Base-by-base conservation (phyloP, 2,888 invertebrate species). In the Acanthosoma haemorrhoidale region DNA sequence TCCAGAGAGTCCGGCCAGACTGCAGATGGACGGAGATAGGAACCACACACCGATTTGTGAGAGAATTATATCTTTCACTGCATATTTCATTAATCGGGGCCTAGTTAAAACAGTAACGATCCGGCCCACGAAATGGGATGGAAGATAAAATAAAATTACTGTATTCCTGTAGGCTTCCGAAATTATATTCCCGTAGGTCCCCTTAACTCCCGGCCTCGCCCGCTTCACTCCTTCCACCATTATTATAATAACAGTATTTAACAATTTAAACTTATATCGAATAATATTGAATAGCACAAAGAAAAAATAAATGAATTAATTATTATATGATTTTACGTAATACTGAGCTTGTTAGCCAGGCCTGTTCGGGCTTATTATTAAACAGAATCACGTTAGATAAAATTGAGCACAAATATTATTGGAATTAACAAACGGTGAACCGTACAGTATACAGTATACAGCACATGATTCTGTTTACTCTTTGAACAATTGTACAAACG, bases 71-170 rank as follows among this genome's bases (percentile, higher is more conserved):
- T 59, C 31, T 32, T 59, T 32, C 34, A 41, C 15, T 64, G 39
- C 39, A 64, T 64, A 64, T 64, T 64, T 64, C 64, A 64, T 61
- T 61, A 61, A 41, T 38, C 39, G 64, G 5, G 25, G 18, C 5
- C n/a, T 4, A 11, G 5, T 15, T 15, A 25, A 57, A 57, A 3
- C 64, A 41, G 64, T 64, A 64, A 64, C 64, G 64, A 64, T 41
- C 41, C 39, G 21, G n/a, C 13, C 25, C 64, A 64, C 64, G 64
- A 64, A 41, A 11, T n/a, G 64, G 5, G n/a, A 6, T 15, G n/a
- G n/a, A 29, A 29, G 29, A 25, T 25, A 64, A 64, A 41, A 39
- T 36, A 31, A 64, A 64, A 64, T 64, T 64, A 38, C 41, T 21
- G 57, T 11, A 41, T 41, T 41, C 16, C 18, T 5, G 2, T 8